Conservation (phyloP, 2,797 vertebrate species). For the Trematomus bernacchii region DNA sequence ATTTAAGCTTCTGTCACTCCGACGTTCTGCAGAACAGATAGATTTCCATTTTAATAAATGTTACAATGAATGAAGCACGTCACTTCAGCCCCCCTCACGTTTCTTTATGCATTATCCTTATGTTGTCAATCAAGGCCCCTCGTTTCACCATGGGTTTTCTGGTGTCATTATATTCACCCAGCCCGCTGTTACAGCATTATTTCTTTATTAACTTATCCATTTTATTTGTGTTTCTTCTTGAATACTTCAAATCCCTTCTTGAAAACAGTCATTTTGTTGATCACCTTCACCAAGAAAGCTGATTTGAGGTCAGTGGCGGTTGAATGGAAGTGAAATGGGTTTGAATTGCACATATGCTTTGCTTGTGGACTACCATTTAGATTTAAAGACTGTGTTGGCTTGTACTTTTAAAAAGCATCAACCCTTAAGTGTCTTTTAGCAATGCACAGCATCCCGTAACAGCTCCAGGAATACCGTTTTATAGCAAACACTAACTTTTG, state of each 20-base stretch:
- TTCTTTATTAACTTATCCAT: not conserved
- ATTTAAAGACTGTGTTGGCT: slow-evolving; percentile 25
- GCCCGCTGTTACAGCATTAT: not conserved
- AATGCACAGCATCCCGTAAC: not conserved
- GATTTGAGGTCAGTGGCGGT: slow-evolving; percentile 19
- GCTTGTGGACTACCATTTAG: slow-evolving; percentile 14
- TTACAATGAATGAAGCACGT: not conserved
- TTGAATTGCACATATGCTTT: slow-evolving; percentile 9
- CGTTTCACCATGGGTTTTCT: not conserved
- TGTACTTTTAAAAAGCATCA: slow-evolving; percentile 24
- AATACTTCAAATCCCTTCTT: not conserved
- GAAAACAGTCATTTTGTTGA: not conserved
- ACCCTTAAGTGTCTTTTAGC: not conserved
- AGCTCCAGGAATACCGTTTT: slow-evolving; percentile 19
- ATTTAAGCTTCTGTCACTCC: not conserved
- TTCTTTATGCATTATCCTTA: not conserved
- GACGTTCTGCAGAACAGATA: not conserved
- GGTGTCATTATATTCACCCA: not conserved
- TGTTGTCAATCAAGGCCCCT: not conserved
- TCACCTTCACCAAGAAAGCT: not conserved
- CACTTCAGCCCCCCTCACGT: not conserved
- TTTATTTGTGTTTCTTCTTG: not conserved
- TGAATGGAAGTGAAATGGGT: slow-evolving; percentile 20
- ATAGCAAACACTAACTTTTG: not conserved
- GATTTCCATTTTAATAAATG: not conserved